Conservation (phyloP, 2,113 vertebrate species). For the Pelecanus crispus region DNA sequence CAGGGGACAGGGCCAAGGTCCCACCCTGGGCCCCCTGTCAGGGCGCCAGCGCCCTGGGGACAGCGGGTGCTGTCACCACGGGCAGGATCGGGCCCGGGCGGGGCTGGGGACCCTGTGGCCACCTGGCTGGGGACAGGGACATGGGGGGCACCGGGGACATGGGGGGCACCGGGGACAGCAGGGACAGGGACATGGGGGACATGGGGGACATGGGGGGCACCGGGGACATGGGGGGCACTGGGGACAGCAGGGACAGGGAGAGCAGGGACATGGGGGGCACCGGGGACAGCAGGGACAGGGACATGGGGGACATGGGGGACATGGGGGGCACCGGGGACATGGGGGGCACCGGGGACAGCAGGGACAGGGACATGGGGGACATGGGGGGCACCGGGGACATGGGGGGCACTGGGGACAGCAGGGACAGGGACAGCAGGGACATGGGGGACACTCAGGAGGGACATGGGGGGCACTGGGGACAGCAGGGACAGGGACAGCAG, state of each 20-base stretch:
- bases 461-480: too few relatives aligned
- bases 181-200: neutral
- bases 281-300: neutral
- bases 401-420: neutral
- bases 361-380: neutral
- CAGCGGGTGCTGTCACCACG: neutral
- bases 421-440: too few relatives aligned
- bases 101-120: neutral
- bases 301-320: neutral
- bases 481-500: too few relatives aligned
- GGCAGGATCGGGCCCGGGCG: neutral
- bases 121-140: neutral
- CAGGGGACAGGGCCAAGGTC: neutral
- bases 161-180: neutral
- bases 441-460: too few relatives aligned
- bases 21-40: neutral
- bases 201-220: neutral
- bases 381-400: neutral
- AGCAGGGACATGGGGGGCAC: neutral
- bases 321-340: neutral
- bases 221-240: neutral
- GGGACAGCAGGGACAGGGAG: too few relatives aligned
- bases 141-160: neutral
- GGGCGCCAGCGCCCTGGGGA: neutral
- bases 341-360: neutral